Evolutionary conservation across 2,113 vertebrate species (phyloP).

Genomic region (Barbus barbus): DNA sequence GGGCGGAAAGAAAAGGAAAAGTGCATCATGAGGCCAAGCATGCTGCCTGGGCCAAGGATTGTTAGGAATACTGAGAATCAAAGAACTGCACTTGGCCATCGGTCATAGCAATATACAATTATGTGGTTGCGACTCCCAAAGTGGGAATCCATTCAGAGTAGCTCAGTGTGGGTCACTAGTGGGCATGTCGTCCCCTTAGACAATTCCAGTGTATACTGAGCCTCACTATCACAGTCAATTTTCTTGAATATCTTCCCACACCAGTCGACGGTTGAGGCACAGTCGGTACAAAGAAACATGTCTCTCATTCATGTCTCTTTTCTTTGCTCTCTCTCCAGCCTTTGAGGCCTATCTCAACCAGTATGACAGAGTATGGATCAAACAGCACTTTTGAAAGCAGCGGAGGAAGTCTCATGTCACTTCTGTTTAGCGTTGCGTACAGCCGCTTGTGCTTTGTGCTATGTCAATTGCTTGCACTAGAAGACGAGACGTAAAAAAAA

Average conservation of each 20-base stretch:
- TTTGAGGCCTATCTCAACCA: constrained; percentile 27
- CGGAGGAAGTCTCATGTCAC: constrained; percentile 29
- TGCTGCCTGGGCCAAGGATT: constrained; percentile 44
- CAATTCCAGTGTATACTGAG: constrained; percentile 1
- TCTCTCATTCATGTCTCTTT: constrained; percentile 11
- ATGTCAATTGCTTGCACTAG: constrained; percentile 14
- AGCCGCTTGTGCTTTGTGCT: not conserved
- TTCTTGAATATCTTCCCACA: constrained; percentile 18
- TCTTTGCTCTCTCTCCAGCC: not conserved
- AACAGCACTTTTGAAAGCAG: constrained; percentile 35
- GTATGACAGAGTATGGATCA: constrained; percentile 42
- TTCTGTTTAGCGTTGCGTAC: constrained; percentile 27
- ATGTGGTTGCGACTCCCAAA: constrained; percentile 39
- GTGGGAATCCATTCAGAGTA: constrained; percentile 45
- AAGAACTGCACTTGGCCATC: constrained; percentile 41
- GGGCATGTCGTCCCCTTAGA: constrained; percentile 1
- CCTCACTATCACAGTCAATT: constrained; percentile 44
- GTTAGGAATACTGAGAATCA: constrained; percentile 51
- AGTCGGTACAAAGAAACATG: not conserved
- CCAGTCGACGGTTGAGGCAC: constrained; percentile 1
- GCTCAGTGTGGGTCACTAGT: constrained; percentile 30
- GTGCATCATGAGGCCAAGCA: constrained; percentile 29
- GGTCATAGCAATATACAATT: constrained; percentile 45
- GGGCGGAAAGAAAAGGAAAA: constrained; percentile 26
- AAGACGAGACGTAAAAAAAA: not conserved